Evolutionary conservation across 2,797 vertebrate species (phyloP).

Genomic region (Gadopsis bispinosus): DNA sequence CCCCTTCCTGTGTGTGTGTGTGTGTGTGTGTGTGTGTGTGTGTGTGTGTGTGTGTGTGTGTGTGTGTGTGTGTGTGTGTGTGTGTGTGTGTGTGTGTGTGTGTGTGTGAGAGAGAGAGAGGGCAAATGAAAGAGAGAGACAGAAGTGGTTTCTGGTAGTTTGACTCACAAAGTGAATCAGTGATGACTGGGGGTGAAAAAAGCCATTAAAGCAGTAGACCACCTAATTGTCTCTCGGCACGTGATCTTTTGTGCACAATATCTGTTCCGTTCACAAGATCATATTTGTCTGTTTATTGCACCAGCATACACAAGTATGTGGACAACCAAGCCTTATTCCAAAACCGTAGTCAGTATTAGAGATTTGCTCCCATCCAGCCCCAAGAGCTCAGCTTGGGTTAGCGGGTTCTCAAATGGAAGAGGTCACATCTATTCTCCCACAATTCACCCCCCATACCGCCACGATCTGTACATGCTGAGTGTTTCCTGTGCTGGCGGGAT

Average conservation of each 20-base stretch:
- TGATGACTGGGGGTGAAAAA: conserved; percentile 71
- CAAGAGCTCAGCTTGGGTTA: neutral
- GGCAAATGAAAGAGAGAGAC: conserved; percentile 54
- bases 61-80: conserved; percentile 42
- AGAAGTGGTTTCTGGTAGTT: conserved; percentile 62
- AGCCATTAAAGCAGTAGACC: conserved; percentile 64
- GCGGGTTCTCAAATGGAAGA: conserved; percentile 1
- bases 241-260: conserved; percentile 32
- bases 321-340: neutral
- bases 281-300: conserved; percentile 19
- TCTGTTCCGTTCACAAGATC: conserved; percentile 10
- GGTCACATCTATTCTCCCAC: neutral
- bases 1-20: conserved; percentile 28
- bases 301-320: conserved; percentile 2
- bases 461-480: conserved; percentile 37
- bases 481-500: conserved; percentile 55
- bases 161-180: conserved; percentile 75
- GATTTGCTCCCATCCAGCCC: neutral
- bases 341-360: neutral
- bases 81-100: conserved; percentile 26
- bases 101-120: conserved; percentile 10
- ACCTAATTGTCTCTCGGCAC: conserved; percentile 62
- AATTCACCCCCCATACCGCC: conserved; percentile 20
- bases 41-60: conserved; percentile 19
- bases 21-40: conserved; percentile 26